phyloP scores from a whole-genome alignment of 2,113 vertebrate genomes.

The Chloropsis cyanopogon region DNA sequence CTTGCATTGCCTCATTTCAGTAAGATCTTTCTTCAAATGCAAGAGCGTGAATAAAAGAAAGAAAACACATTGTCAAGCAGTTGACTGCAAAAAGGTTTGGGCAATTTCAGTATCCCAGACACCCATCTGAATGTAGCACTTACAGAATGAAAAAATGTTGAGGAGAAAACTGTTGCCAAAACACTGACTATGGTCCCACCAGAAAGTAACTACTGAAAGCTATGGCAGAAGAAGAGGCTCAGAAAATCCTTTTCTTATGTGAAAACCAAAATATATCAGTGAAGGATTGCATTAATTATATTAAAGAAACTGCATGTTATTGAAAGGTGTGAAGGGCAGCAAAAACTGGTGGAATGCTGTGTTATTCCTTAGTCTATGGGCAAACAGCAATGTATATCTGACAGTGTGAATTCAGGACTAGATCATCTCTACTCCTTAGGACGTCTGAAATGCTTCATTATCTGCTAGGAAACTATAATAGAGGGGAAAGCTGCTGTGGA shows the following conservation, averaged over 20 bases:
- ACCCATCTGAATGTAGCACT: neutral
- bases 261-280: neutral
- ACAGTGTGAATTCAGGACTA: neutral
- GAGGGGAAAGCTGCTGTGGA: neutral
- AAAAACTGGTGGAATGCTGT: neutral
- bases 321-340: neutral
- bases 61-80: neutral
- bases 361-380: neutral
- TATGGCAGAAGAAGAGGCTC: neutral
- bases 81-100: neutral
- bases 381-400: neutral
- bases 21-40: neutral
- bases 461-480: neutral
- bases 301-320: accelerated
- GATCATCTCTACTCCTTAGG: neutral
- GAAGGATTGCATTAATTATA: neutral
- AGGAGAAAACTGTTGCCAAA: neutral
- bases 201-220: neutral
- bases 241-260: neutral
- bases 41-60: neutral
- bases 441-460: neutral
- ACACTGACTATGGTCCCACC: neutral
- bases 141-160: neutral
- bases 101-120: neutral
- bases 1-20: neutral